phyloP scores from a whole-genome alignment of 2,113 vertebrate species.

The Thinocorus orbignyianus region DNA sequence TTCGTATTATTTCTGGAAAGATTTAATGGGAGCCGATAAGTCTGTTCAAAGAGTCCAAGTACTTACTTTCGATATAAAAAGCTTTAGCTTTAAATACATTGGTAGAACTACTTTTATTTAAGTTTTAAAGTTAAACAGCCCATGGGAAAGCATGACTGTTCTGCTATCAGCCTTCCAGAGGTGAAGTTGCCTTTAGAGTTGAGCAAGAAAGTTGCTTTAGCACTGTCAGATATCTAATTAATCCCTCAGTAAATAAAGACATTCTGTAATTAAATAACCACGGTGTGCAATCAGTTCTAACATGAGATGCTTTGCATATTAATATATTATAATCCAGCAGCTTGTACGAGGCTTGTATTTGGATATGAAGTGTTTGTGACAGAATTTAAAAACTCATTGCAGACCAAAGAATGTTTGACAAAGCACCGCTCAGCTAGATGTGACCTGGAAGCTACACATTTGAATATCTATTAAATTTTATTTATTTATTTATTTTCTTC shows the following conservation, averaged over 20 bases:
- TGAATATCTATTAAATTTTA: background rate
- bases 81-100: background rate
- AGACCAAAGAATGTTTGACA: background rate
- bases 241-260: constrained; percentile 44
- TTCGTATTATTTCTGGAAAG: background rate
- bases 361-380: background rate
- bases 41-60: background rate
- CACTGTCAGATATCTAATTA: constrained; percentile 18
- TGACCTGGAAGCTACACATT: background rate
- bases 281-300: constrained; percentile 28
- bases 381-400: background rate
- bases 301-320: constrained; percentile 7
- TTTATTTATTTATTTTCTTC: background rate
- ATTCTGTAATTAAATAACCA: constrained; percentile 4
- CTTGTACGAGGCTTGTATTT: background rate
- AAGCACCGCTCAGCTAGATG: background rate
- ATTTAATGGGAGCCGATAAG: background rate
- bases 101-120: background rate
- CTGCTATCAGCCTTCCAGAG: background rate
- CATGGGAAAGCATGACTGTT: background rate
- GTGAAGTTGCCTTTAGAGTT: background rate
- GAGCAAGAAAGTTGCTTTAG: background rate
- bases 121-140: background rate
- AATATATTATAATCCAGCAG: background rate
- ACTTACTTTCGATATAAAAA: background rate